These are phyloP conservation scores for Hylaea fasciaria DNA, from an alignment of 2,888 invertebrate genomes.

Conservation along the genomic window DNA sequence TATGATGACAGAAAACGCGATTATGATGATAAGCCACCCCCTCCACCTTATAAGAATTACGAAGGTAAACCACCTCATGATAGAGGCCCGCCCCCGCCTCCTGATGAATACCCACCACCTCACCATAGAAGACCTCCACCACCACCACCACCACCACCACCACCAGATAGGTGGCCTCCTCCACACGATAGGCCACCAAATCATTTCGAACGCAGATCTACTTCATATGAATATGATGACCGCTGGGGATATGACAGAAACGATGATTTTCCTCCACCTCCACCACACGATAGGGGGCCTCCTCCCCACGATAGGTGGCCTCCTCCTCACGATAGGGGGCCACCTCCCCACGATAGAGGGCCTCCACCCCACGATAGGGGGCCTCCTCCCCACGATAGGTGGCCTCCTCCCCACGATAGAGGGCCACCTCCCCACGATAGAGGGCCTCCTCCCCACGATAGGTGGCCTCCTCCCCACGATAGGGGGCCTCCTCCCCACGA, in stretches of 20 bases:
- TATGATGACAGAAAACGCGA: constrained; percentile 22
- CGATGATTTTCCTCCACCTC: constrained; percentile 4
- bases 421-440: constrained; percentile 29
- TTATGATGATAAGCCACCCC: constrained; percentile 25
- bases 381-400: constrained; percentile 30
- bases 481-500: constrained; percentile 14
- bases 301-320: constrained; percentile 28
- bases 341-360: constrained; percentile 30
- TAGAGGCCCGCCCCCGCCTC: constrained; percentile 34
- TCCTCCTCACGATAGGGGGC: constrained; percentile 15
- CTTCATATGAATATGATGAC: constrained; percentile 8
- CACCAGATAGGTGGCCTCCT: constrained; percentile 17
- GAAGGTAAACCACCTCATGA: constrained; percentile 29
- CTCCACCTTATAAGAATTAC: constrained; percentile 25
- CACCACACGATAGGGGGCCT: background rate
- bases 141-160: constrained; percentile 21
- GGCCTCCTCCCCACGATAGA: constrained; percentile 30
- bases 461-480: constrained; percentile 20
- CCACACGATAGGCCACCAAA: constrained; percentile 24
- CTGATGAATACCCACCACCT: constrained; percentile 5
- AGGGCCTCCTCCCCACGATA: constrained; percentile 31
- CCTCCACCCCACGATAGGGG: constrained; percentile 24
- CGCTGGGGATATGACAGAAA: constrained; percentile 5
- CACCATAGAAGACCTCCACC: constrained; percentile 16
- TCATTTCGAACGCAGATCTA: constrained; percentile 19